Percentiles rank a stretch among this genome's conserved stretches.
These are phyloP conservation scores for Trochalopteron elliotii DNA, from an alignment of 2,113 vertebrate species.

Conservation along the genomic window DNA sequence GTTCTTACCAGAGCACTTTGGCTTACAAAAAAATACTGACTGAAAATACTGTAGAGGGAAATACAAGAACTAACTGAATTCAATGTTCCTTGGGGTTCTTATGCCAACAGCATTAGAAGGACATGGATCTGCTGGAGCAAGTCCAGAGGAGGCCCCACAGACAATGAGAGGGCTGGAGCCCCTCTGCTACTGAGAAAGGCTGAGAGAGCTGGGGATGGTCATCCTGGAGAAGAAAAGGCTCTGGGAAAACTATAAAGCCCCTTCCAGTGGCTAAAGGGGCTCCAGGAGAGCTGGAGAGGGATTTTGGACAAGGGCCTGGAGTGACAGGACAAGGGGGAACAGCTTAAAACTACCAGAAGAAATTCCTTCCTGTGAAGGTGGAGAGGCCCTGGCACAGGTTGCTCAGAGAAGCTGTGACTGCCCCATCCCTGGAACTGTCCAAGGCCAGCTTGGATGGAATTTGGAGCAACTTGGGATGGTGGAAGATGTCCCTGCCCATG, in stretches of 20 bases:
- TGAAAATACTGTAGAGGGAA: background rate
- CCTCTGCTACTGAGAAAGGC: background rate
- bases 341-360: background rate
- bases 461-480: background rate
- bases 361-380: background rate
- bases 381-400: fast-evolving
- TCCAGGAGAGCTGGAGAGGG: background rate
- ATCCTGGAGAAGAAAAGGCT: background rate
- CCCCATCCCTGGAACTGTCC: background rate
- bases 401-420: background rate
- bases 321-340: background rate
- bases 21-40: background rate
- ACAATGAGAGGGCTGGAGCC: background rate
- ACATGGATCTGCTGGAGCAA: background rate
- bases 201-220: background rate
- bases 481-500: background rate
- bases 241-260: background rate
- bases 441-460: background rate
- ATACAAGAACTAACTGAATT: background rate
- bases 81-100: fast-evolving
- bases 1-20: background rate
- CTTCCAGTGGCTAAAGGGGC: background rate
- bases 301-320: background rate
- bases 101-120: background rate
- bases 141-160: background rate